Evolutionary conservation across 2,797 vertebrate genomes (phyloP).

Genomic region (Paratrypauchen microcephalus): DNA sequence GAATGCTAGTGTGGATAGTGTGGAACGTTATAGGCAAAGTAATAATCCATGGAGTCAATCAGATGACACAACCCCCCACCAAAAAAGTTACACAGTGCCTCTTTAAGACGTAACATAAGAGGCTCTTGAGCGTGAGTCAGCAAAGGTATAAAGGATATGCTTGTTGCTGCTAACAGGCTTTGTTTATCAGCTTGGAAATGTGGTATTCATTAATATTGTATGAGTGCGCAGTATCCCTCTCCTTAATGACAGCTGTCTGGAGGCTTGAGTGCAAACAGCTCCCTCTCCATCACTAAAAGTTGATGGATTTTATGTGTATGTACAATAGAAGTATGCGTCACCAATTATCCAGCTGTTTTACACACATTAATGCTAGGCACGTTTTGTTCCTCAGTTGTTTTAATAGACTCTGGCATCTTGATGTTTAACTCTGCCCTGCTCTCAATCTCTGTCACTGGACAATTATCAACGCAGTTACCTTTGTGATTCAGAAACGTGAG

Average conservation of each 20-base stretch:
- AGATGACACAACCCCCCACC: too few species aligned
- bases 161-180: conserved; percentile 41
- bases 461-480: not conserved
- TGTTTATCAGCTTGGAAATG: conserved; percentile 59
- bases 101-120: conserved; percentile 18
- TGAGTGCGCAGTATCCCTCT: conserved; percentile 32
- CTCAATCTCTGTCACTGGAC: conserved; percentile 9
- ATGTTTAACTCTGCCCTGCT: conserved; percentile 14
- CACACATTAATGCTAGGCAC: conserved; percentile 10
- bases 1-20: too few species aligned
- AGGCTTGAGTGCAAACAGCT: conserved; percentile 26
- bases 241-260: conserved; percentile 46
- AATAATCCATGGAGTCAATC: too few species aligned
- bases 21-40: too few species aligned
- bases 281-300: conserved; percentile 25
- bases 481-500: not conserved
- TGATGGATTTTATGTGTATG: conserved; percentile 6
- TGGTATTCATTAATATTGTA: conserved; percentile 68
- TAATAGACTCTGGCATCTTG: conserved; percentile 38
- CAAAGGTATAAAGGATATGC: conserved; percentile 34
- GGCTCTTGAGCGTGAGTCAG: conserved; percentile 47
- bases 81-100: too few species aligned
- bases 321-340: conserved; percentile 13
- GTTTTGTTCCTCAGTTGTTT: conserved; percentile 18
- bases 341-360: conserved; percentile 42